A percentile compares a stretch with the other conserved stretches of the same genome.
Conservation (phyloP, 2,888 invertebrate genomes). For the Lepetodrilus schrolli region DNA sequence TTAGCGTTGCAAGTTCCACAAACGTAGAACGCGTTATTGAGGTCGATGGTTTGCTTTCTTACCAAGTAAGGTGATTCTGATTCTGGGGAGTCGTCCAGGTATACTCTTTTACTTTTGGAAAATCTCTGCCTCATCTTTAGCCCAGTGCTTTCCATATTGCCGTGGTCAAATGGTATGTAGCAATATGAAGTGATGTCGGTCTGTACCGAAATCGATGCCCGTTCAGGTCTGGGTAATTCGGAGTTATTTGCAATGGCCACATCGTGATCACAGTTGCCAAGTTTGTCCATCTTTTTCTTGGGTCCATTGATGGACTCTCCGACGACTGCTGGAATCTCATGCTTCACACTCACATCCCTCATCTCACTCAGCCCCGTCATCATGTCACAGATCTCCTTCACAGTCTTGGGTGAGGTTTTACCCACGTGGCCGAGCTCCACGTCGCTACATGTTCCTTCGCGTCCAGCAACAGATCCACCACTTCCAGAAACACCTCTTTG, state of each 20-base stretch:
- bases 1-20: background rate
- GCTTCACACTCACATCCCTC: background rate
- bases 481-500: background rate
- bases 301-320: background rate
- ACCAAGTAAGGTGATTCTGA: background rate
- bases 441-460: background rate
- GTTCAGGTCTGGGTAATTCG: background rate
- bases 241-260: background rate
- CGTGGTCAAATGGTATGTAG: background rate
- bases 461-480: background rate
- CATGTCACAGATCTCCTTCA: background rate
- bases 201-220: background rate
- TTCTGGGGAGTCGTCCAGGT: background rate
- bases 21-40: slow-evolving; percentile 3
- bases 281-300: background rate
- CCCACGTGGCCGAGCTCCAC: too few species aligned
- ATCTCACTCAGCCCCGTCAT: background rate
- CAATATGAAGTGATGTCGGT: background rate
- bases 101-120: background rate
- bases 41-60: background rate
- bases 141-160: background rate
- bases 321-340: background rate
- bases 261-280: slow-evolving; percentile 16
- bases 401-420: too few species aligned
- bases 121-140: background rate